phyloP scores from a whole-genome alignment of 2,888 invertebrate species.

The Nemurella pictetii region DNA sequence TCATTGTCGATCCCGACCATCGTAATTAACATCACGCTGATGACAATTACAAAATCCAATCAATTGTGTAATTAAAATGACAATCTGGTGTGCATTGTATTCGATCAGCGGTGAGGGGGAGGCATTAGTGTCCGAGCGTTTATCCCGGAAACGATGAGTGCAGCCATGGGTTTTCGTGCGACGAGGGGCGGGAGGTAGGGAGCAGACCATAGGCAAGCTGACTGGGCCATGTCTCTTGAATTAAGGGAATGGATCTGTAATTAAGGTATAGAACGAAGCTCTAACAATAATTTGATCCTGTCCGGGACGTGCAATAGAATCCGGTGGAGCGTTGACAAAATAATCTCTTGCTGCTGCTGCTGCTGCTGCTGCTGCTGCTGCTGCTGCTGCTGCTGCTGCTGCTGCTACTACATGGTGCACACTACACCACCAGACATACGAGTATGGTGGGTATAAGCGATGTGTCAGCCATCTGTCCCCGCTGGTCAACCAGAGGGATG shows the following conservation, averaged over 20 bases:
- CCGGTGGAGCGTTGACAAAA: neutral
- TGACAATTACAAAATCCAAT: constrained; percentile 21
- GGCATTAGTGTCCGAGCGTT: constrained; percentile 1
- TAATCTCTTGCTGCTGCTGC: neutral
- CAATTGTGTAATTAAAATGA: constrained; percentile 33
- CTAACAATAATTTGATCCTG: constrained; percentile 26
- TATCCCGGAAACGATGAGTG: neutral
- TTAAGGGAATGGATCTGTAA: constrained; percentile 27
- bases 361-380: neutral
- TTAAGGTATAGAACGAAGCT: constrained; percentile 33
- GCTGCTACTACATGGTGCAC: neutral
- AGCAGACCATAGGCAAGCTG: neutral
- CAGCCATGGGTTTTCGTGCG: neutral
- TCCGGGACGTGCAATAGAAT: neutral
- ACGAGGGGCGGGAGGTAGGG: neutral
- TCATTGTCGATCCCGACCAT: neutral
- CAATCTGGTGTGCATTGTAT: constrained; percentile 28
- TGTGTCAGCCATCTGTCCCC: constrained; percentile 30
- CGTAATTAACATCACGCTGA: constrained; percentile 1
- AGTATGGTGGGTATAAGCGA: constrained; percentile 1
- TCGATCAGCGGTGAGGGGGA: neutral
- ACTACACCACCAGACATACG: no score
- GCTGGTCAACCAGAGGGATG: constrained; percentile 19
- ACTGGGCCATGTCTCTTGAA: constrained; percentile 4
- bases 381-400: neutral